Evolutionary conservation across 2,797 vertebrate species (phyloP), one percentile per base, ranked within the genome.

Genomic region (Aotus griseimembra): DNA sequence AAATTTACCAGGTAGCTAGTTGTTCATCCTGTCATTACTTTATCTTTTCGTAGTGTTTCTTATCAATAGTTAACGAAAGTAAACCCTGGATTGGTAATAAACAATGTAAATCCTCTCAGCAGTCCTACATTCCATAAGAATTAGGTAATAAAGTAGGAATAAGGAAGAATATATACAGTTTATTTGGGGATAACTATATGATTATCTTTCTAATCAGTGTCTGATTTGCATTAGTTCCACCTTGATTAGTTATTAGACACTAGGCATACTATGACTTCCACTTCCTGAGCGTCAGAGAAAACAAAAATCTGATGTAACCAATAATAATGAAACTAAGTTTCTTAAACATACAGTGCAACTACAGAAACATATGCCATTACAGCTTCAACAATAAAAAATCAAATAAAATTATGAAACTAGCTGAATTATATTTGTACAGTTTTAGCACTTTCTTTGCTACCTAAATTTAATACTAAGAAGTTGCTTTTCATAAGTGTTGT

Each of bases 391-490:
- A 67, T 75, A 55, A 86, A 94, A 26, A 52, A 85, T 61, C 41
- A 79, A 75, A 86, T 79, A 80, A 93, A 87, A 96, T 85, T 7
- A 50, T 30, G 26, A 92, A 93, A 89, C 64, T 95, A 88, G 50
- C 33, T 89, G 90, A 84, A 93, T 89, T 92, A 90, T 80, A 95
- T 93, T 48, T 90, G 46, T 94, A 57, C 8, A 52, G 39, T 84
- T 96, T 94, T 96, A 87, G 80, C 55, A 52, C 39, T 70, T 97
- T 90, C 13, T 92, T 64, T 76, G 72, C 81, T 95, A 98, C 91
- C 93, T 98, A 98, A 98, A 97, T 97, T 72, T 36, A 93, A 90
- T 52, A 95, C 82, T 93, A 83, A 86, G 48, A 84, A 81, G 33
- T 88, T 97, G 82, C 82, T 96, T 97, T 97, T 44, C 44, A 64